phyloP scores from a whole-genome alignment of 2,113 vertebrate genomes.

The Varanus komodoensis region DNA sequence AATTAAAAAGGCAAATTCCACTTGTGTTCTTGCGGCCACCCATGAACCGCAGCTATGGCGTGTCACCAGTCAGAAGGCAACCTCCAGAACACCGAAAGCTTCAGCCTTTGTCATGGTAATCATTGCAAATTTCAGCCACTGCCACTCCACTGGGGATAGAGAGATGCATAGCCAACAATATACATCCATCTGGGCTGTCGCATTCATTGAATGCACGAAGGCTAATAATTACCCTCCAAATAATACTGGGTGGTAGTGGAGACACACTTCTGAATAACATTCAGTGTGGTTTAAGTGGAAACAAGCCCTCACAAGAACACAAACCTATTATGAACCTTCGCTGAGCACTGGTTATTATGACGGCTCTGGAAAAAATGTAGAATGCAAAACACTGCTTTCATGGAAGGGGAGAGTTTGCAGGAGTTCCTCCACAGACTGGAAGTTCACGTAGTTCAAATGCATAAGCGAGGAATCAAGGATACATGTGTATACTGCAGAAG shows the following conservation, averaged over 20 bases:
- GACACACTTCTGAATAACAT: constrained; percentile 36
- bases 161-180: constrained; percentile 57
- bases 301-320: not conserved
- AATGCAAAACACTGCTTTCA: constrained; percentile 34
- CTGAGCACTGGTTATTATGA: constrained; percentile 48
- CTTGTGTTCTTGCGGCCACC: not conserved
- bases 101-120: constrained; percentile 55
- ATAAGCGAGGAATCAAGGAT: not conserved
- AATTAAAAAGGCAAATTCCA: constrained; percentile 57
- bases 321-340: constrained; percentile 29
- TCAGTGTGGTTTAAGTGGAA: constrained; percentile 26
- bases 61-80: constrained; percentile 53
- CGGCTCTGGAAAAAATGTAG: constrained; percentile 47
- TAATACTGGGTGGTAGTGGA: not conserved
- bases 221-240: constrained; percentile 58
- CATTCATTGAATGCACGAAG: constrained; percentile 61
- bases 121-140: constrained; percentile 56
- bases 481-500: not conserved
- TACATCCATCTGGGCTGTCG: constrained; percentile 65
- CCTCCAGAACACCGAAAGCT: constrained; percentile 38
- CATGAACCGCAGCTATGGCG: constrained; percentile 7
- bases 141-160: constrained; percentile 30
- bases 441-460: not conserved
- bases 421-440: constrained; percentile 19
- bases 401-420: constrained; percentile 22